Evolutionary conservation across 2,797 vertebrate genomes (phyloP).

Genomic region (Cuculus canorus): DNA sequence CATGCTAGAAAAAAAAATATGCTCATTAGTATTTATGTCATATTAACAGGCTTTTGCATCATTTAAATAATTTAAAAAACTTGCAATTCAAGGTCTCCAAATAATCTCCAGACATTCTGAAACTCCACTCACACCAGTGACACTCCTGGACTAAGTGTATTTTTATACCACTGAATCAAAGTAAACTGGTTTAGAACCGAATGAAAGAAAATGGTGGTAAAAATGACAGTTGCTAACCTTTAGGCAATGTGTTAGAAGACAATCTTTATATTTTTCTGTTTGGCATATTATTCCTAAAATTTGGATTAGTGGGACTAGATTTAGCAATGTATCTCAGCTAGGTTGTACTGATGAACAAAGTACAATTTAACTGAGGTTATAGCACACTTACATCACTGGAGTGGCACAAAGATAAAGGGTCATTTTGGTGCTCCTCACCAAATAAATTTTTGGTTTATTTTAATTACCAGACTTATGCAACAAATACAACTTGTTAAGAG

Average conservation of each 20-base stretch:
- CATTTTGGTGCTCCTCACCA: neutral
- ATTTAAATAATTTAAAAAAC: neutral
- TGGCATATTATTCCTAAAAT: neutral
- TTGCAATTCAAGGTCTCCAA: neutral
- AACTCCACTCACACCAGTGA: neutral
- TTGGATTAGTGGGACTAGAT: neutral
- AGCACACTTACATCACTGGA: neutral
- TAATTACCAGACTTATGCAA: neutral
- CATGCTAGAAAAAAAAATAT: slow-evolving; percentile 43
- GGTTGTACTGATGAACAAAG: neutral
- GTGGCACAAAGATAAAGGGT: neutral
- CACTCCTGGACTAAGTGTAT: neutral
- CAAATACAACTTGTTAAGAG: neutral
- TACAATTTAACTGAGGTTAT: neutral
- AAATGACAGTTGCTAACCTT: neutral
- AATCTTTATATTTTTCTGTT: neutral
- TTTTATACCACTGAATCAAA: neutral
- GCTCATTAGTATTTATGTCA: slow-evolving; percentile 46
- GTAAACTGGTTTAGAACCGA: neutral
- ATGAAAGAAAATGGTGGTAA: neutral
- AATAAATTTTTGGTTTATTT: neutral
- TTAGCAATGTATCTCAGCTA: neutral
- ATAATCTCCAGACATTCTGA: neutral
- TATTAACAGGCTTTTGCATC: neutral
- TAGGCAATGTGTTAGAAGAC: neutral